These are phyloP conservation scores for Paraplagusia blochii DNA, from an alignment of 2,113 vertebrate species.

Conservation along the genomic window DNA sequence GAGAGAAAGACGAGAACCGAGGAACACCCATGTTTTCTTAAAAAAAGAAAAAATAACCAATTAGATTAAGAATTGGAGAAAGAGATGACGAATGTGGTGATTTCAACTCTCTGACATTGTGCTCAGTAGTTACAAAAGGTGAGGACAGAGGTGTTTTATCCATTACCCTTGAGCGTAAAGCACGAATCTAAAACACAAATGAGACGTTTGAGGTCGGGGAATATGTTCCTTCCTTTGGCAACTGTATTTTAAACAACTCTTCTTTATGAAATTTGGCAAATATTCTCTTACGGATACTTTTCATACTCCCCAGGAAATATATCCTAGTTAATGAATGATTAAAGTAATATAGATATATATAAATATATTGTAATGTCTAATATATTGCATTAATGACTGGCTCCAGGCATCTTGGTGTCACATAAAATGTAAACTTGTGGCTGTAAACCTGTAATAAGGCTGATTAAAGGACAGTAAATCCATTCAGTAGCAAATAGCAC, in stretches of 20 bases:
- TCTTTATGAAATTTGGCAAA: too few relatives aligned
- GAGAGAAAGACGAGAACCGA: background rate
- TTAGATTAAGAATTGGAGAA: background rate
- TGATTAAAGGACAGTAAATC: constrained; percentile 30
- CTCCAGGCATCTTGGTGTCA: background rate
- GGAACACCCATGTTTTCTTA: constrained; percentile 30
- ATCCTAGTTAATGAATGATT: too few relatives aligned
- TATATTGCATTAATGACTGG: background rate
- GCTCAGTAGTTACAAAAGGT: too few relatives aligned
- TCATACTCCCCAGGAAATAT: too few relatives aligned
- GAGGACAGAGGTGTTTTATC: too few relatives aligned
- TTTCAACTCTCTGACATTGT: background rate
- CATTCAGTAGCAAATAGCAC: constrained; percentile 42
- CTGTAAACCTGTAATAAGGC: constrained; percentile 42
- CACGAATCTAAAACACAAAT: background rate
- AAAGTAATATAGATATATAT: background rate
- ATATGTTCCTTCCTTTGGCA: too few relatives aligned
- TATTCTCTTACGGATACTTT: too few relatives aligned
- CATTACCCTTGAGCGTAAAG: too few relatives aligned
- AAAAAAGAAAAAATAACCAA: background rate
- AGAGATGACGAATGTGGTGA: background rate
- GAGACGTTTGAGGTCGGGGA: background rate
- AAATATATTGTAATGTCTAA: constrained; percentile 2
- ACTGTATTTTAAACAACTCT: too few relatives aligned
- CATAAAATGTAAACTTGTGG: constrained; percentile 17